phyloP scores from a whole-genome alignment of 2,888 invertebrate genomes.

The Dolomedes plantarius region DNA sequence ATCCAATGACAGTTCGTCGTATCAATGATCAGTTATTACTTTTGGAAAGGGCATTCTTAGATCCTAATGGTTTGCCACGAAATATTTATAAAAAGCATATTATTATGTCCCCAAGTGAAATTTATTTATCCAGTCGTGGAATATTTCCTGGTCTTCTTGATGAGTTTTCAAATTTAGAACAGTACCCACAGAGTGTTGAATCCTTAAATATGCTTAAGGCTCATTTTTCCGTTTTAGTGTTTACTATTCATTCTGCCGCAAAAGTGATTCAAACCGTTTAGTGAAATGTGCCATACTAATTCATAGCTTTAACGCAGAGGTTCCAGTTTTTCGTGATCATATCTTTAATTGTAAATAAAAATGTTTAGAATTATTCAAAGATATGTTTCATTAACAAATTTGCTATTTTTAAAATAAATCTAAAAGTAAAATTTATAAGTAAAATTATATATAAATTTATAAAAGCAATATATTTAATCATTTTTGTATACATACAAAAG shows the following conservation, averaged over 20 bases:
- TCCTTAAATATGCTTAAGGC: constrained; percentile 63
- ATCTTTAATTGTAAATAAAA: too few relatives aligned
- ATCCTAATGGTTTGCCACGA: constrained; percentile 72
- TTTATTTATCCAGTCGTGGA: constrained; percentile 46
- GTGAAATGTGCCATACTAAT: constrained; percentile 11
- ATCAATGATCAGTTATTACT: constrained; percentile 74
- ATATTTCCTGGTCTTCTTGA: constrained; percentile 73
- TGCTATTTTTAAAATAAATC: too few relatives aligned
- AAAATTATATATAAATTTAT: too few relatives aligned
- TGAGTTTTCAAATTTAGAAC: constrained; percentile 64
- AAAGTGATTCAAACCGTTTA: constrained; percentile 55
- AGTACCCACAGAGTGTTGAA: constrained; percentile 49
- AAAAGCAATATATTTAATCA: too few relatives aligned
- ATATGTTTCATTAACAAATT: too few relatives aligned
- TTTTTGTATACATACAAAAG: too few relatives aligned
- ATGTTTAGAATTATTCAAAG: too few relatives aligned
- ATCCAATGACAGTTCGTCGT: constrained; percentile 73
- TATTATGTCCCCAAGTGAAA: constrained; percentile 58
- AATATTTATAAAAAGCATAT: constrained; percentile 68
- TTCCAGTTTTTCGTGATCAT: not conserved
- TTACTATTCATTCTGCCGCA: constrained; percentile 71
- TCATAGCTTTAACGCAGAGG: not conserved
- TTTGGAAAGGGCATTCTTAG: constrained; percentile 74
- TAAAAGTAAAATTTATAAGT: too few relatives aligned
- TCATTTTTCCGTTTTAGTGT: constrained; percentile 71